A percentile compares a stretch with the other conserved stretches of the same genome.
Evolutionary conservation across 2,888 invertebrate genomes (phyloP).

Genomic region (Alloscopus bannaensis): DNA sequence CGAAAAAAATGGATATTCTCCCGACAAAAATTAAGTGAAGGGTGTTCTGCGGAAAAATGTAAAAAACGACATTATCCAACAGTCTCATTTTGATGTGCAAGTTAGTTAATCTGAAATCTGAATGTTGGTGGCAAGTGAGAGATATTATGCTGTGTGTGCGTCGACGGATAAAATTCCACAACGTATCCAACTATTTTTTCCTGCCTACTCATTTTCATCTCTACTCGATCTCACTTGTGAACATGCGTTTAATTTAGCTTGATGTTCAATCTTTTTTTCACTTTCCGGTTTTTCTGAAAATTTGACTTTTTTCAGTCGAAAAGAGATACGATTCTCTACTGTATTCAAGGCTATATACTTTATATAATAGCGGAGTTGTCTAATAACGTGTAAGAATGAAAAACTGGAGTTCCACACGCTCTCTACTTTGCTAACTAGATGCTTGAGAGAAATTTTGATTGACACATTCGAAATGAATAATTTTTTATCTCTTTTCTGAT

Average conservation of each 20-base stretch:
- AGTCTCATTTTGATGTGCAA: not conserved
- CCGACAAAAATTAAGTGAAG: not conserved
- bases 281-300: no score
- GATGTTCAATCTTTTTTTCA: conserved; percentile 46
- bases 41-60: conserved; percentile 1
- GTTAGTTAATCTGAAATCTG: not conserved
- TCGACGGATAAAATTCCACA: no score
- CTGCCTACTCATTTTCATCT: conserved; percentile 49
- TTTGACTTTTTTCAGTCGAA: no score
- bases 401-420: no score
- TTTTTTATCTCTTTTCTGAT: conserved; percentile 67
- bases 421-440: conserved; percentile 28
- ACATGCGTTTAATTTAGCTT: conserved; percentile 58
- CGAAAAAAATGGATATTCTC: conserved; percentile 17
- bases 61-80: not conserved
- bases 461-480: conserved; percentile 70
- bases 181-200: conserved; percentile 7
- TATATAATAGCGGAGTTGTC: no score
- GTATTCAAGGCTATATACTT: no score
- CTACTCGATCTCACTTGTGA: conserved; percentile 49
- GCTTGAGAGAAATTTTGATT: conserved; percentile 62
- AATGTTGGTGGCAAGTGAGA: not conserved
- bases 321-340: no score
- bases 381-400: no score
- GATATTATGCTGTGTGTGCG: no score